Evolutionary conservation across 2,888 invertebrate species (phyloP), one percentile per base, ranked within the genome.

Genomic region (Calameuta pallipes): DNA sequence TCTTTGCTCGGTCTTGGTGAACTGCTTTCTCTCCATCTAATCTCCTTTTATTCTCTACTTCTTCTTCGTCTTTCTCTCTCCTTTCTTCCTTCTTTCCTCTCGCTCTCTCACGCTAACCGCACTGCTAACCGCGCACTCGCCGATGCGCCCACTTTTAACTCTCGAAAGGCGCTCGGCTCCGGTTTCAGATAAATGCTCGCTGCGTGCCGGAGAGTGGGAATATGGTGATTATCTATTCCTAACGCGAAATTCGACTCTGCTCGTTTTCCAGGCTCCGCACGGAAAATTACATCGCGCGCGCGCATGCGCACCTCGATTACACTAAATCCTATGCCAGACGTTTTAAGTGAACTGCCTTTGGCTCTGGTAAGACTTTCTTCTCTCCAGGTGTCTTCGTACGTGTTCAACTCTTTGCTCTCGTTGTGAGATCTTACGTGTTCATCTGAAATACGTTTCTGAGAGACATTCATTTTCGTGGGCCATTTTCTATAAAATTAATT

Each of bases 11-110:
- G 56, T 41, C 41, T 56, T 56, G 56, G 23, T 23, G 15, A 23
- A 56, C 56, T 23, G 9, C 56, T 56, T 56, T 56, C 56, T 56
- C 56, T 56, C 2, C 23, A 56, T 56, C 56, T 56, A 56, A 56
- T 56, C 56, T 56, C 23, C 56, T 23, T 56, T 56, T 56, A 56
- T 56, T 56, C 56, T 56, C 56, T 9, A 56, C 78, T 78, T 78
- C 15, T 75, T 71, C 75, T 75, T 56, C 34, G 34, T 56, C 74
- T 71, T 71, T 23, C 31, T 36, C 30, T 68, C 34, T 41, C 35
- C 30, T 73, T 30, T 34, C 70, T 73, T 70, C 69, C 74, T 69
- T 13, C 23, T 69, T n/a, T 36, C 36, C n/a, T 75, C 33, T 73
- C 35, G 15, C n/a, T 74, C 68, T 35, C 68, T 69, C 75, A n/a